These are phyloP conservation scores for Hycleus phaleratus DNA, from an alignment of 1,140 invertebrate genomes.

Conservation along the genomic window DNA sequence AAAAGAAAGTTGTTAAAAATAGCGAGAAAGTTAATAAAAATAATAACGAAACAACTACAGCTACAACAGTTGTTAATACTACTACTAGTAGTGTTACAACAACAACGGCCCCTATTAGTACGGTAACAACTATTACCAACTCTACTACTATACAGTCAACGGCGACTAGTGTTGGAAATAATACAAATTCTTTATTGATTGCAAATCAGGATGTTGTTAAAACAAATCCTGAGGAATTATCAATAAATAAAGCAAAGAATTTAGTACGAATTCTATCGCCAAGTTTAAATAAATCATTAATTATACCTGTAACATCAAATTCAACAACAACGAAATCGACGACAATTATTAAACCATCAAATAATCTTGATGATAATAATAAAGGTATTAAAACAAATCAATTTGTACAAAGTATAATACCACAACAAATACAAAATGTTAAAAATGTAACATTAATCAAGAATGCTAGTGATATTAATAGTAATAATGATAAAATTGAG, in stretches of 20 bases:
- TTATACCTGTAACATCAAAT: slow-evolving; percentile 31
- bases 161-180: too few relatives aligned
- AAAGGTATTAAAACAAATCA: slow-evolving; percentile 32
- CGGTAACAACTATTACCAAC: background rate
- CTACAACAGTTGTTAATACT: slow-evolving; percentile 2
- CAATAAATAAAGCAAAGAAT: slow-evolving; percentile 21
- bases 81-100: too few relatives aligned
- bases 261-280: slow-evolving; percentile 39
- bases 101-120: too few relatives aligned
- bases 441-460: slow-evolving; percentile 35
- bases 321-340: slow-evolving; percentile 30
- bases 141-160: background rate
- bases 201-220: background rate
- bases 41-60: too few relatives aligned
- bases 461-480: slow-evolving; percentile 4
- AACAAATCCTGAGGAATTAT: background rate
- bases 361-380: slow-evolving; percentile 18
- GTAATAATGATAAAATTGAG: slow-evolving; percentile 10
- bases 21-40: slow-evolving; percentile 29
- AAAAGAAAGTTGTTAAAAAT: slow-evolving; percentile 31
- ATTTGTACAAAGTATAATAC: slow-evolving; percentile 33
- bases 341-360: background rate
- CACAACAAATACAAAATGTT: slow-evolving; percentile 35
- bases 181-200: too few relatives aligned
- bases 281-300: slow-evolving; percentile 35